These are phyloP conservation scores for Portunus trituberculatus DNA, from an alignment of 1,140 invertebrate species.

Conservation along the genomic window DNA sequence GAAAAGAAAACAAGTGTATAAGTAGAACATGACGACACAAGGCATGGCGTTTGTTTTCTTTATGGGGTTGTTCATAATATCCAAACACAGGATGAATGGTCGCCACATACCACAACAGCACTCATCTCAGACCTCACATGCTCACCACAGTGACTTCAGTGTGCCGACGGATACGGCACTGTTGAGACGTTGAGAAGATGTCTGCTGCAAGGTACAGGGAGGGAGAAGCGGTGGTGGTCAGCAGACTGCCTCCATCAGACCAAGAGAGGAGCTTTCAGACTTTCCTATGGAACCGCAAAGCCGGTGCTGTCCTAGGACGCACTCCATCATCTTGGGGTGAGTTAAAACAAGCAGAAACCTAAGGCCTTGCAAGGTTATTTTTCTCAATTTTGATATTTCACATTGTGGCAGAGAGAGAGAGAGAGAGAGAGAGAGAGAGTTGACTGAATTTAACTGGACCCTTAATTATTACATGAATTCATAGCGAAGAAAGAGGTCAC, in stretches of 20 bases:
- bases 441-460: neutral
- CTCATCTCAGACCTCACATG: too few relatives aligned
- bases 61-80: too few relatives aligned
- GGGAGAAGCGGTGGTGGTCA: neutral
- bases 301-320: neutral
- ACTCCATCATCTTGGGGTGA: conserved; percentile 4
- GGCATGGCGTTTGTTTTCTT: too few relatives aligned
- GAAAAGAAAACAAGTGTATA: too few relatives aligned
- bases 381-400: neutral
- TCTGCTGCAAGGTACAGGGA: neutral
- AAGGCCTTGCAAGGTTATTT: neutral
- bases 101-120: too few relatives aligned
- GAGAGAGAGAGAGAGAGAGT: neutral
- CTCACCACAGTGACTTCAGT: too few relatives aligned
- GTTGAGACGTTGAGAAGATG: neutral
- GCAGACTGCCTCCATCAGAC: neutral
- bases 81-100: too few relatives aligned
- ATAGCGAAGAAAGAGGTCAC: too few relatives aligned
- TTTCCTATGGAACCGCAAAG: conserved; percentile 30
- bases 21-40: too few relatives aligned
- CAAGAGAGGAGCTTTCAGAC: neutral
- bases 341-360: neutral
- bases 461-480: neutral
- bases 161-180: neutral
- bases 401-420: neutral